Conservation (phyloP, 1,140 invertebrate species). For the Luehdorfia chinensis region DNA sequence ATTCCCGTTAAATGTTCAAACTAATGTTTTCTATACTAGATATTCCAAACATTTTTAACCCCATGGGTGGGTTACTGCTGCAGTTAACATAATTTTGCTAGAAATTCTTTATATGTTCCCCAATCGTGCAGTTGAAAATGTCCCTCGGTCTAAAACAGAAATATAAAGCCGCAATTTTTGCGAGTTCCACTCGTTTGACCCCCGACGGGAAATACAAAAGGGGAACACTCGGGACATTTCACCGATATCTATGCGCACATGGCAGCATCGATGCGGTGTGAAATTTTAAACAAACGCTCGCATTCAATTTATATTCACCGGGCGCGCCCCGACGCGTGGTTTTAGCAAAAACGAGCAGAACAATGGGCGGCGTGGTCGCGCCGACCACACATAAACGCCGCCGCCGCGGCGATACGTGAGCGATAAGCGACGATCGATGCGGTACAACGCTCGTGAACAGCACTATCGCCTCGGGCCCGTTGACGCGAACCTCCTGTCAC, state of each 20-base stretch:
- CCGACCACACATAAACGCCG: slow-evolving; percentile 28
- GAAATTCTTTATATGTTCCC: too few species aligned
- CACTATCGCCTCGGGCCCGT: too few species aligned
- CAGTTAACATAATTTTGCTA: too few species aligned
- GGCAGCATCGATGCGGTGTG: slow-evolving; percentile 28
- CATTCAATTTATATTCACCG: slow-evolving; percentile 52
- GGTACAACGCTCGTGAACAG: slow-evolving; percentile 16
- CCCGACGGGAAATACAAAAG: slow-evolving; percentile 20
- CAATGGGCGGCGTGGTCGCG: slow-evolving; percentile 34
- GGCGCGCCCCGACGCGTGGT: slow-evolving; percentile 25
- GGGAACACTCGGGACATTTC: slow-evolving; percentile 18
- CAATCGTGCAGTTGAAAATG: too few species aligned
- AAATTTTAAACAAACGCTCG: slow-evolving; percentile 47
- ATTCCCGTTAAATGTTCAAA: too few species aligned
- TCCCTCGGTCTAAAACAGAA: too few species aligned
- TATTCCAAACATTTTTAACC: too few species aligned
- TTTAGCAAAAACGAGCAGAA: slow-evolving; percentile 48
- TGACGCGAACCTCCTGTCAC: slow-evolving; percentile 30
- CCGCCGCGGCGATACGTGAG: slow-evolving; percentile 20
- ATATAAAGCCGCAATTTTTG: background rate
- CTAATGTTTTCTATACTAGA: too few species aligned
- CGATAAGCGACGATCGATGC: slow-evolving; percentile 53
- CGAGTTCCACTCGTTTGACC: slow-evolving; percentile 13
- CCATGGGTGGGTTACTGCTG: too few species aligned
- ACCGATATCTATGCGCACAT: slow-evolving; percentile 25